Conservation (phyloP, 2,113 vertebrate species). For the Pongo pygmaeus region DNA sequence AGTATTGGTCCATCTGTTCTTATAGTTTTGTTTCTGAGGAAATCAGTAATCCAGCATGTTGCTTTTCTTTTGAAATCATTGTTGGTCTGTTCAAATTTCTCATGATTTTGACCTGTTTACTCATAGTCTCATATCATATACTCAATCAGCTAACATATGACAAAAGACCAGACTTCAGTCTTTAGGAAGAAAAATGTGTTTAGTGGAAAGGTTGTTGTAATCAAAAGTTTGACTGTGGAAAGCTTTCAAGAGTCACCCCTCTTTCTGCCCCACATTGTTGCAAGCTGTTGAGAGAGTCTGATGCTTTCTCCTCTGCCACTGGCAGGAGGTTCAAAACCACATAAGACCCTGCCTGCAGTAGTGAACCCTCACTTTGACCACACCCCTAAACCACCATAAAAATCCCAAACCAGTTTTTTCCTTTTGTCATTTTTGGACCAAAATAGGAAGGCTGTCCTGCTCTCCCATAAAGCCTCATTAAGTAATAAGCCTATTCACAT, state of each 20-base stretch:
- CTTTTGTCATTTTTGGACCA: neutral
- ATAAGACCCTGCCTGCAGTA: neutral
- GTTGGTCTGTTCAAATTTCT: no score
- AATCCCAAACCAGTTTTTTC: neutral
- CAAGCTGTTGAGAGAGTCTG: neutral
- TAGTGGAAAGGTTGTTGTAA: neutral
- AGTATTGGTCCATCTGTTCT: no score
- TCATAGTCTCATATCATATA: no score
- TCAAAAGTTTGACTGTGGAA: neutral
- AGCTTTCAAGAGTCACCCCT: neutral
- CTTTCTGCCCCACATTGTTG: neutral
- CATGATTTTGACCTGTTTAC: no score
- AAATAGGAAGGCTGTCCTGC: no score
- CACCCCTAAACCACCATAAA: neutral
- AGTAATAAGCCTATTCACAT: neutral
- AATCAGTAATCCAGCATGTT: no score
- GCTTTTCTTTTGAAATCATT: no score
- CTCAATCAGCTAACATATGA: no score
- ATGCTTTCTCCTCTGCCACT: neutral
- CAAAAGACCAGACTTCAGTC: neutral
- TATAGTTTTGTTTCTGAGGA: no score
- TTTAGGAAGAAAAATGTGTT: neutral
- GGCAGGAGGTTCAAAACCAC: neutral
- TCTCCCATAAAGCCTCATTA: neutral
- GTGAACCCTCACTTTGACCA: neutral